A percentile compares a stretch with the other conserved stretches of the same genome.
phyloP scores from a whole-genome alignment of 2,888 invertebrate genomes.

The Luffia ferchaultella region DNA sequence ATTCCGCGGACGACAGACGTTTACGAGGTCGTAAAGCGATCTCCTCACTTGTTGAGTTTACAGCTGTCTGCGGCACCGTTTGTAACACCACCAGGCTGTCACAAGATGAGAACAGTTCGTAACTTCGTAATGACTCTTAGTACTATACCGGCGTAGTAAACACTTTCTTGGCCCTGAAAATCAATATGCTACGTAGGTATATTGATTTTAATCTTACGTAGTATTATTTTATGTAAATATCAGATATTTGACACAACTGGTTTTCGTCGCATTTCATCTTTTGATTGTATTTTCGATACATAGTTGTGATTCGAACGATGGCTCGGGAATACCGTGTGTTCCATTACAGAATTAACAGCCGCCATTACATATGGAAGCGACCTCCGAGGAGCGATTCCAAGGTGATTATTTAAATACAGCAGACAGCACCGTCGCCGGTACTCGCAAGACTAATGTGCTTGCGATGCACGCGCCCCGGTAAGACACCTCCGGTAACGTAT shows the following conservation, averaged over 20 bases:
- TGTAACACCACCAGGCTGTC: conserved; percentile 2
- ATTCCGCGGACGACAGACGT: conserved; percentile 29
- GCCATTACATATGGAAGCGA: not conserved
- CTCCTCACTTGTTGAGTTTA: conserved; percentile 58
- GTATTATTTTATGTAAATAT: too few relatives aligned
- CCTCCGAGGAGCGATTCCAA: conserved; percentile 3
- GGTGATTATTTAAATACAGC: conserved; percentile 7
- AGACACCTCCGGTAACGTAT: conserved; percentile 40
- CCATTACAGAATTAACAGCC: not conserved
- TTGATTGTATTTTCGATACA: too few relatives aligned
- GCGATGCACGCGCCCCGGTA: conserved; percentile 4
- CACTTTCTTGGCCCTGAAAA: not conserved
- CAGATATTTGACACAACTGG: too few relatives aligned
- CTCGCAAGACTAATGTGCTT: conserved; percentile 2
- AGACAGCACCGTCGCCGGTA: conserved; percentile 1
- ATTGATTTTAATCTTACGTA: not conserved
- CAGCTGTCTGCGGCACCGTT: conserved; percentile 1
- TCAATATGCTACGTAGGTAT: not conserved
- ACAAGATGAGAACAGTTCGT: conserved; percentile 2
- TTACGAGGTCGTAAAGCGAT: conserved; percentile 48
- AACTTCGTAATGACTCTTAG: not conserved
- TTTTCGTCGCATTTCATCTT: too few relatives aligned
- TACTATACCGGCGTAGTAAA: conserved; percentile 4
- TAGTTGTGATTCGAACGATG: too few relatives aligned
- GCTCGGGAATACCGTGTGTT: too few relatives aligned